Evolutionary conservation across 1,140 invertebrate species (phyloP), one percentile per base, ranked within the genome.

Genomic region (Fragariocoptes setiger): DNA sequence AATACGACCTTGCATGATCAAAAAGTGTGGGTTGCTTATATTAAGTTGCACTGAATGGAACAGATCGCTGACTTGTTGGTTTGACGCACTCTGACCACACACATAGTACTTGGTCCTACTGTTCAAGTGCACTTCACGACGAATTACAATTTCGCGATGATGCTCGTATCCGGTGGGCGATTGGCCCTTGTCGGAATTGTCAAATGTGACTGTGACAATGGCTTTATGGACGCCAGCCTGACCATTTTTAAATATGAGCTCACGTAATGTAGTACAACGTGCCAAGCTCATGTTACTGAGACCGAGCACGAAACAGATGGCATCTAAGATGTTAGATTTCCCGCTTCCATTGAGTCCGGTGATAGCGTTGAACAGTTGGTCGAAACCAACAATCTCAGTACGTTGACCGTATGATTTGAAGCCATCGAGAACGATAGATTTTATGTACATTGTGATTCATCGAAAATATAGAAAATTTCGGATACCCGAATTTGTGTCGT

Each of bases 1-100:
- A 41, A 99, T 92, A 51, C 86, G 69, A 5, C 92, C 92, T 66
- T 99, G 92, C 90, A 99, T 97, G 49, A 99, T 99, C 3, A 99
- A 67, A 56, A 95, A 99, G 57, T 97, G 88, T 3, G 90, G 90
- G 65, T 97, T 97, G 58, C 97, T 97, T 0, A 97, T 80, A 59
- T 99, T 99, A 2, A 99, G 60, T 52, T 92, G 83, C 4, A 97
- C 74, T 0, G 86, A 88, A 49, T 78, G 76, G 56, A 99, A 95
- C 48, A 99, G 62, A 60, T 99, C 90, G 41, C 74, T 69, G 0
- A 95, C 76, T 50, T 75, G 62, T 51, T 76, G 82, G 54, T 85
- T 83, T 47, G 59, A 74, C 65, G 85, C 82, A 56, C 71, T 74
- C 31, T 70, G 70, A 4, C 88, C 86, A 62, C 97, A 95, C 36